Evolutionary conservation across 2,888 invertebrate genomes (phyloP).

Genomic region (Agriopis leucophaearia): DNA sequence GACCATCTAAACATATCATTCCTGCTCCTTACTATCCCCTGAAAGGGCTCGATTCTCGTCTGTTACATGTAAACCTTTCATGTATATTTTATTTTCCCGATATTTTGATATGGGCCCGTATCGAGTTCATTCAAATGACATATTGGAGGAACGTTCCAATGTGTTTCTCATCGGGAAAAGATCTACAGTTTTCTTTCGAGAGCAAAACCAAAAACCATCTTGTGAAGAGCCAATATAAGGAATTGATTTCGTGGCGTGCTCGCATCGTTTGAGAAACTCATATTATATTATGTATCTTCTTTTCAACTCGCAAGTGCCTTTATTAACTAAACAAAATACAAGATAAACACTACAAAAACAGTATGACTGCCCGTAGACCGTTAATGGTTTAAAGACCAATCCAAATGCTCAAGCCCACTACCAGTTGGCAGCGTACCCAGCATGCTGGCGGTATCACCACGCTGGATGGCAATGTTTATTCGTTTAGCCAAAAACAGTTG

Average conservation of each 20-base stretch:
- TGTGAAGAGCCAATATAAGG: constrained; percentile 68
- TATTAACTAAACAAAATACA: too few species aligned
- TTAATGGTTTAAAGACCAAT: too few species aligned
- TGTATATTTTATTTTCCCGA: constrained; percentile 79
- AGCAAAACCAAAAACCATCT: constrained; percentile 73
- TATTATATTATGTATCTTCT: background rate
- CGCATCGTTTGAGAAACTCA: constrained; percentile 44
- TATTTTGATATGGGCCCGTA: constrained; percentile 78
- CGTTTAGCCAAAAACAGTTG: too few species aligned
- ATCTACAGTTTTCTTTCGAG: constrained; percentile 71
- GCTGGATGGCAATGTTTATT: too few species aligned
- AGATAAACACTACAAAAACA: too few species aligned
- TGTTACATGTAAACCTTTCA: constrained; percentile 81
- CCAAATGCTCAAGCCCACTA: too few species aligned
- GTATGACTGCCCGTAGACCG: too few species aligned
- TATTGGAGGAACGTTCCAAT: constrained; percentile 79
- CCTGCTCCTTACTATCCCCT: constrained; percentile 65
- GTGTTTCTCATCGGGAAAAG: constrained; percentile 70
- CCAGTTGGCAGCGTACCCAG: too few species aligned
- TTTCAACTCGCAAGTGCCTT: too few species aligned
- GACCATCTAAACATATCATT: constrained; percentile 76
- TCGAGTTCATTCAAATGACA: constrained; percentile 81
- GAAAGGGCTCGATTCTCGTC: constrained; percentile 68
- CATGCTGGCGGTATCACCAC: too few species aligned
- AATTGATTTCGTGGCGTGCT: constrained; percentile 66